Base-by-base conservation (phyloP, 1,140 invertebrate species). In the Helicorthomorpha holstii region DNA sequence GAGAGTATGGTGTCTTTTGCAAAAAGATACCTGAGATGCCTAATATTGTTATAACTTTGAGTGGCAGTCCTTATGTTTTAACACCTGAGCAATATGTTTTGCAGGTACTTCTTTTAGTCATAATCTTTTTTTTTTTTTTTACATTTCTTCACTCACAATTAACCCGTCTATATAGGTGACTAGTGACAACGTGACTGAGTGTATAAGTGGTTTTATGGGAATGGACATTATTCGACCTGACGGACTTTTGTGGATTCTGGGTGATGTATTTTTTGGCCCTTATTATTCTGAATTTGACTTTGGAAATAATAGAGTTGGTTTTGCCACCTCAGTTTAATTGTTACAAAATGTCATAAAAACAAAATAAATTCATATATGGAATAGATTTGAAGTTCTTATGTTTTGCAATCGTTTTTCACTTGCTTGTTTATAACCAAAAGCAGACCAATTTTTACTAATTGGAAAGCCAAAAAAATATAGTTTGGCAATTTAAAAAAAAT, bases 131-230 rank as follows among this genome's bases (percentile, higher is more conserved):
- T 46, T 10, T 7, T 21, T 4, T 4, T 46, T 25, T 46, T 22
- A 10, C 44, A 46, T 7, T 12, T 10, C 12, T 7, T 10, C 44
- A 46, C 7, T 10, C 19, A 7, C 21, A 7, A 25, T 22, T 46
- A 7, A 46, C 44, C 21, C 12, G 19, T 46, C 7, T 46, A 22
- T 46, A 21, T 19, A 46, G 44, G 44, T 46, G 44, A 25, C 19
- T 7, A 19, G 12, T 10, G 44, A 46, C 21, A 74, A 73, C 19
- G 60, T 73, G 51, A 66, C 65, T 12, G 64, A 76, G 29, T 77
- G 75, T 58, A 50, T 77, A 2, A 70, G 66, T 63, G 76, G 75
- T 22, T 77, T 77, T 54, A 68, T 74, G 53, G 74, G 72, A 24
- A 57, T 79, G 16, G 75, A 78, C 53, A 59, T 78, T 22, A 74